Percentiles rank a stretch among this genome's conserved stretches.
These are phyloP conservation scores for Piscicola geometra DNA, from an alignment of 2,888 invertebrate species.

Conservation along the genomic window DNA sequence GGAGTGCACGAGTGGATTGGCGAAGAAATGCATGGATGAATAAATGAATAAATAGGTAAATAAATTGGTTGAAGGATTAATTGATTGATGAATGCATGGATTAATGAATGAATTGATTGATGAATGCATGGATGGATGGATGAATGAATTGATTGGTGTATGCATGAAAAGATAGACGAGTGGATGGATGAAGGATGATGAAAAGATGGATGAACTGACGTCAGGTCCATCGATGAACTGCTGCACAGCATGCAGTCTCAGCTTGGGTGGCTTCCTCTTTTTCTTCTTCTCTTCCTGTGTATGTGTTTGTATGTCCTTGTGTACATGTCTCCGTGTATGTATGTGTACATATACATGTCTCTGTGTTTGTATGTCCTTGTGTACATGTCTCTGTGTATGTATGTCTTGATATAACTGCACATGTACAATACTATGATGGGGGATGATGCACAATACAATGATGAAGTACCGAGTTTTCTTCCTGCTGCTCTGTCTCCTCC, in stretches of 20 bases:
- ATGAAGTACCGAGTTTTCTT: constrained; percentile 40
- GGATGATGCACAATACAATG: not conserved
- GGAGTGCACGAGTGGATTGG: no score
- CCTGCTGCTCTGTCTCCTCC: constrained; percentile 40
- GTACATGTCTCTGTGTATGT: no score
- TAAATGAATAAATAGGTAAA: not conserved
- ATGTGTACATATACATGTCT: not conserved
- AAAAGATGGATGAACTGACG: constrained; percentile 54
- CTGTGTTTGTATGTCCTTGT: not conserved
- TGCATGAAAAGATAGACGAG: constrained; percentile 3
- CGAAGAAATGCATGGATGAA: not conserved
- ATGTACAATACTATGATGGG: no score
- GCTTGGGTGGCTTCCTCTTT: constrained; percentile 80
- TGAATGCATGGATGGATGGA: constrained; percentile 10
- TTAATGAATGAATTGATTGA: not conserved
- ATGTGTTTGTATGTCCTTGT: not conserved
- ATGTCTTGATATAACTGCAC: no score
- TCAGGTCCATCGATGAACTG: constrained; percentile 86
- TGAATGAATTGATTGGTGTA: not conserved
- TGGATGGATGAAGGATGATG: constrained; percentile 13
- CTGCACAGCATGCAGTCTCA: constrained; percentile 96
- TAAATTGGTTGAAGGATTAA: no score
- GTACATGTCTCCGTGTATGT: not conserved
- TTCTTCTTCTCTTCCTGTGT: constrained; percentile 56
- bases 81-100: not conserved